phyloP scores from a whole-genome alignment of 2,888 invertebrate genomes.

The Leptinotarsa tumamoca region DNA sequence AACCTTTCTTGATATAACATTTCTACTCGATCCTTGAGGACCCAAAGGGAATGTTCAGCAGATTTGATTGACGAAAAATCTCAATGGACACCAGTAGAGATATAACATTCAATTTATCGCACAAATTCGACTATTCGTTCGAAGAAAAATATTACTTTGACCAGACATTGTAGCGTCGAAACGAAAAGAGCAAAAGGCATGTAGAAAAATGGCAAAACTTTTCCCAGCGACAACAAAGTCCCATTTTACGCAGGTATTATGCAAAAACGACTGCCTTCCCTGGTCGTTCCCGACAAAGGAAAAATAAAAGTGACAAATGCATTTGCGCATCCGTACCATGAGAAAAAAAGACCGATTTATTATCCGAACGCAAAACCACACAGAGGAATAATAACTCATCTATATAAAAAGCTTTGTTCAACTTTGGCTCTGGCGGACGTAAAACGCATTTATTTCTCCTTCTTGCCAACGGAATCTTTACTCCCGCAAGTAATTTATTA shows the following conservation, averaged over 20 bases:
- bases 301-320: constrained; percentile 61
- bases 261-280: constrained; percentile 43
- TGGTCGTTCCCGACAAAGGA: constrained; percentile 36
- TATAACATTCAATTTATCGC: background rate
- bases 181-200: constrained; percentile 24
- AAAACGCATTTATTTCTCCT: constrained; percentile 17
- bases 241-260: constrained; percentile 47
- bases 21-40: too few relatives aligned
- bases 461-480: background rate
- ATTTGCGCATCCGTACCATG: constrained; percentile 52
- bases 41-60: too few relatives aligned
- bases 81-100: too few relatives aligned
- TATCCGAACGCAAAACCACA: constrained; percentile 57
- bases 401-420: constrained; percentile 44
- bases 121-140: background rate
- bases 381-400: constrained; percentile 46
- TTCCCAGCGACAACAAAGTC: constrained; percentile 15
- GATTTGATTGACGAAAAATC: too few relatives aligned
- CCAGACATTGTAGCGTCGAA: constrained; percentile 18
- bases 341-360: constrained; percentile 59
- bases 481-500: constrained; percentile 18
- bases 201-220: constrained; percentile 30
- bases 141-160: constrained; percentile 3
- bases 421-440: constrained; percentile 36
- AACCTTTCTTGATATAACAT: too few relatives aligned